Evolutionary conservation across 2,797 vertebrate genomes (phyloP), one percentile per base, ranked within the genome.

Genomic region (Lagorchestes hirsutus): DNA sequence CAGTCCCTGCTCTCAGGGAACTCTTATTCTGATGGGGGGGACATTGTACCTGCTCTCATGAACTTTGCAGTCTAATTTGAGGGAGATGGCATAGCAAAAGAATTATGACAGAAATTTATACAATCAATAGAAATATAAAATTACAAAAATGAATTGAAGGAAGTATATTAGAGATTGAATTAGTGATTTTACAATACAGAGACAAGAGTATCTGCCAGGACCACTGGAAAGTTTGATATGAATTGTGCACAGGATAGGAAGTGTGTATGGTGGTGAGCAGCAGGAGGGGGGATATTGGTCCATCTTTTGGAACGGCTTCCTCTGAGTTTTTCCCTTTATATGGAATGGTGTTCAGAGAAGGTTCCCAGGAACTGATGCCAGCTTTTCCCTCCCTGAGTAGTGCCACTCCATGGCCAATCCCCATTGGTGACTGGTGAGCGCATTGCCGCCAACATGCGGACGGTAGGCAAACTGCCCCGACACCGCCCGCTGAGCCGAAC

Each of bases 401-500:
- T 99, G 96, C 99, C 99, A 0, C 99, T 99, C 98, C 99, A 99
- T 0, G 99, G 99, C 92, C 99, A 99, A 97, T 99, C 99, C 5
- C 99, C 99, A 0, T 97, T 99, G 98, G 99, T 99, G 96, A 99
- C 99, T 0, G 99, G 99, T 2, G 99, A 99, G 90, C 99, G 99
- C 0, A 98, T 99, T 92, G 99, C 99, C 74, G 98, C 98, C 59
- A 98, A 97, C 98, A 99, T 99, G 98, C 99, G 99, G 91, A 97
- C 99, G 0, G 99, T 99, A 97, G 99, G 98, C 98, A 99, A 99
- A 97, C 98, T 99, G 96, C 99, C 99, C 0, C 99, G 99, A 82
- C 99, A 99, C 97, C 99, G 99, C 1, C 99, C 99, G 0, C 97
- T 99, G 97, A 99, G 99, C 97, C 99, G 99, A 90, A 99, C 99